Percentiles rank a stretch among this genome's conserved stretches.
Conservation (phyloP, 2,797 vertebrate genomes). For the Mionectes olivaceus region DNA sequence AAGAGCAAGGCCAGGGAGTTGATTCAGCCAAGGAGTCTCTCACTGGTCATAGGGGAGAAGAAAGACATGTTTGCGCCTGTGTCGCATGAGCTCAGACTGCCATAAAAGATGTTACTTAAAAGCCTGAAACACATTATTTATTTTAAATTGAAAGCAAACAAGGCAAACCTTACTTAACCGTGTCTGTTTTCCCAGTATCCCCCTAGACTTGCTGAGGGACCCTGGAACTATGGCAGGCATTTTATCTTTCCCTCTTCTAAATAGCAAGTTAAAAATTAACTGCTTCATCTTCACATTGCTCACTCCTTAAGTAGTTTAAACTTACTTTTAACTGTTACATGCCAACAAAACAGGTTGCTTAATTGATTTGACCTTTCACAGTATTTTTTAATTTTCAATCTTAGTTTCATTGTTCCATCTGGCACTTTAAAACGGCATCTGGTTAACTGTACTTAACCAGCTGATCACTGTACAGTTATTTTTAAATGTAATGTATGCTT, state of each 20-base stretch:
- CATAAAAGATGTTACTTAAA: neutral
- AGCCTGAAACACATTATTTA: neutral
- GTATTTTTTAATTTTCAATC: conserved; percentile 98
- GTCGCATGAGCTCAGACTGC: neutral
- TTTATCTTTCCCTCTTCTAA: conserved; percentile 60
- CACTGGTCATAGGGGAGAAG: neutral
- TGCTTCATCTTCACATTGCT: conserved; percentile 75
- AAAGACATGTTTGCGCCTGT: neutral
- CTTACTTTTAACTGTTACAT: conserved; percentile 97
- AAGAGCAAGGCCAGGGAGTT: neutral
- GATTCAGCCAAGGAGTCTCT: neutral
- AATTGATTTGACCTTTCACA: conserved; percentile 99
- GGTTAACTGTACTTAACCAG: conserved; percentile 99
- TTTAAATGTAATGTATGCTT: conserved; percentile 99
- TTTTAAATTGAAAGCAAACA: conserved; percentile 48
- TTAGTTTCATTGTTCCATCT: conserved; percentile 99
- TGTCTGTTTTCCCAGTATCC: neutral
- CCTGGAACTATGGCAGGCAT: conserved; percentile 30
- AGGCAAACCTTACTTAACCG: neutral
- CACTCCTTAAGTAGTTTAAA: conserved; percentile 88
- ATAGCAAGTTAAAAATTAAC: conserved; percentile 69
- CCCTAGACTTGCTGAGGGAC: neutral
- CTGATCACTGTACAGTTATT: conserved; percentile 99
- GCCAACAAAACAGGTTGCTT: conserved; percentile 97
- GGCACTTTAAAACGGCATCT: conserved; percentile 99